Evolutionary conservation across 1,140 invertebrate genomes (phyloP).

Genomic region (Caerostris darwini): DNA sequence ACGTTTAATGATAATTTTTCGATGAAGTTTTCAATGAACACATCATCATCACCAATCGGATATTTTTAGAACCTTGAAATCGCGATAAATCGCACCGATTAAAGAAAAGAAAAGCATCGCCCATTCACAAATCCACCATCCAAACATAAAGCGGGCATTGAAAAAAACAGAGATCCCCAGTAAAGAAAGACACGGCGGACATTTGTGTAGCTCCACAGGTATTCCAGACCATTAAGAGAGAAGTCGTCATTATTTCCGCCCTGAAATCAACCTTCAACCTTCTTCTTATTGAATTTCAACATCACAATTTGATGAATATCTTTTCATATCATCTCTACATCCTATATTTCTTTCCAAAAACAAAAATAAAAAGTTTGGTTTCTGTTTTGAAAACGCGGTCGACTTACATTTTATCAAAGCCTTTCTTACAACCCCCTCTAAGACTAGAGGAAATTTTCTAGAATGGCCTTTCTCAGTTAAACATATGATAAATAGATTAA

Average conservation of each 20-base stretch:
- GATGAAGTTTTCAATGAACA: background rate
- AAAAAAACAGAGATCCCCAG: background rate
- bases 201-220: background rate
- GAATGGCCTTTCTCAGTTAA: too few relatives aligned
- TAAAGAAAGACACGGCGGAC: background rate
- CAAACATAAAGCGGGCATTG: background rate
- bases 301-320: too few relatives aligned
- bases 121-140: background rate
- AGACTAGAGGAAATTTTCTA: too few relatives aligned
- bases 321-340: too few relatives aligned
- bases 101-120: background rate
- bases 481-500: too few relatives aligned
- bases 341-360: too few relatives aligned
- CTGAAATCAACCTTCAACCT: too few relatives aligned
- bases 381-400: too few relatives aligned
- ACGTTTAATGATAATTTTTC: background rate
- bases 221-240: constrained; percentile 12
- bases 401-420: too few relatives aligned
- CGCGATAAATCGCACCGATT: background rate
- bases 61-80: background rate
- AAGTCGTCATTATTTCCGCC: background rate
- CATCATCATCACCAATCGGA: background rate
- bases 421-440: too few relatives aligned
- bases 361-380: too few relatives aligned
- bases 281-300: too few relatives aligned